Conservation (phyloP, 2,888 invertebrate genomes). For the Bellardia pandia region DNA sequence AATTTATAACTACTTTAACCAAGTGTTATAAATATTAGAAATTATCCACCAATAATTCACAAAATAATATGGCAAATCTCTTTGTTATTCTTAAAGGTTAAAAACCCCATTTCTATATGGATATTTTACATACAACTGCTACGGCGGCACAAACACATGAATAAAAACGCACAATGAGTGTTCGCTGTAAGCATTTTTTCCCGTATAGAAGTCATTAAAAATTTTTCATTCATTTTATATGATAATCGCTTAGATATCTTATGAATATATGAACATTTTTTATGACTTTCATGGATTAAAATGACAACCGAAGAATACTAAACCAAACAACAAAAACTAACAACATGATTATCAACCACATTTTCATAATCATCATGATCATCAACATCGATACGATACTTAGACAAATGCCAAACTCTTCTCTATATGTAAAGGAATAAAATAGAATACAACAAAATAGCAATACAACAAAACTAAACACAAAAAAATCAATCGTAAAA, state of each 20-base stretch:
- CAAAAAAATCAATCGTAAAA: conserved; percentile 67
- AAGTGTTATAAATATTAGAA: not conserved
- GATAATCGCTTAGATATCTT: conserved; percentile 55
- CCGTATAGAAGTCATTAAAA: conserved; percentile 52
- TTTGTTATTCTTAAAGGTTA: conserved; percentile 12
- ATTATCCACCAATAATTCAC: not conserved
- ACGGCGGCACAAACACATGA: not conserved
- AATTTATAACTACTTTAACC: not conserved
- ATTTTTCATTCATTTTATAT: conserved; percentile 48
- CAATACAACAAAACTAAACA: not conserved
- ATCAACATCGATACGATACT: conserved; percentile 12
- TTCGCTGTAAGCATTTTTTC: not conserved
- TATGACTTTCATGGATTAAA: conserved; percentile 64
- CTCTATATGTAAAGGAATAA: not conserved
- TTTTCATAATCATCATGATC: conserved; percentile 31
- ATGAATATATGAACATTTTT: conserved; percentile 56
- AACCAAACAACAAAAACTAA: conserved; percentile 32
- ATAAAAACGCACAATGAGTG: conserved; percentile 36
- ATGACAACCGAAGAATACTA: conserved; percentile 58
- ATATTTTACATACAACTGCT: not conserved
- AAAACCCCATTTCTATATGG: conserved; percentile 17
- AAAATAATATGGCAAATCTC: not conserved
- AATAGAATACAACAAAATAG: not conserved
- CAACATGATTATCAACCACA: conserved; percentile 33
- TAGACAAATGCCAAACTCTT: not conserved